Evolutionary conservation across 1,140 invertebrate species (phyloP), one percentile per base, ranked within the genome.

Genomic region (Diorhabda carinulata): DNA sequence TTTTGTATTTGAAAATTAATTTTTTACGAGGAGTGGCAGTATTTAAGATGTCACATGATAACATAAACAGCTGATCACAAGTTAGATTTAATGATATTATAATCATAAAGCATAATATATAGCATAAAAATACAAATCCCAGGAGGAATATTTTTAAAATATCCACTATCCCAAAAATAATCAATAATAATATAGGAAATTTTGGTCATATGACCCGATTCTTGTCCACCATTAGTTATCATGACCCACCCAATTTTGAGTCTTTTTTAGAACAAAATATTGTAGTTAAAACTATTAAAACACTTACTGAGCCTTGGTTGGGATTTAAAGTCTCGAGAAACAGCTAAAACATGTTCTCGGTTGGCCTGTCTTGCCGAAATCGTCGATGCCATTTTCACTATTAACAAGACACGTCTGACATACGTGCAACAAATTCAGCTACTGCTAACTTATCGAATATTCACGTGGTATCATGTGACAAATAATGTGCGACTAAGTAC

Each of bases 291-390:
- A 60, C n/a, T 25, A 63, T 64, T 67, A 71, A 40, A 45, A 7
- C 82, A 94, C 94, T 94, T 89, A 98, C 97, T 96, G 72, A 99
- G 86, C 81, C 97, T 90, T 61, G 98, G 97, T 80, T 99, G 97
- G 61, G 96, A 96, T 77, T 98, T 93, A 83, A 98, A 99, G 86
- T 99, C 94, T 78, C 98, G 85, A 67, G 93, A 93, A 61, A 98
- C 92, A 67, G 96, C 97, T 78, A 98, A 85, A 81, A 92, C 88
- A 85, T 97, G 94, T 80, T 96, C 92, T 80, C 86, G 86, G 67
- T 78, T 77, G 65, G 90, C 90, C 82, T 91, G 85, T 60, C 79
- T 79, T 25, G 81, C 74, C 43, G 78, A 81, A 52, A 87, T 81
- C 57, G 73, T 77, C 67, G 81, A 78, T 80, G 81, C 81, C 76